These are phyloP conservation scores for Platichthys stellatus DNA, from an alignment of 2,113 vertebrate genomes.

Conservation along the genomic window DNA sequence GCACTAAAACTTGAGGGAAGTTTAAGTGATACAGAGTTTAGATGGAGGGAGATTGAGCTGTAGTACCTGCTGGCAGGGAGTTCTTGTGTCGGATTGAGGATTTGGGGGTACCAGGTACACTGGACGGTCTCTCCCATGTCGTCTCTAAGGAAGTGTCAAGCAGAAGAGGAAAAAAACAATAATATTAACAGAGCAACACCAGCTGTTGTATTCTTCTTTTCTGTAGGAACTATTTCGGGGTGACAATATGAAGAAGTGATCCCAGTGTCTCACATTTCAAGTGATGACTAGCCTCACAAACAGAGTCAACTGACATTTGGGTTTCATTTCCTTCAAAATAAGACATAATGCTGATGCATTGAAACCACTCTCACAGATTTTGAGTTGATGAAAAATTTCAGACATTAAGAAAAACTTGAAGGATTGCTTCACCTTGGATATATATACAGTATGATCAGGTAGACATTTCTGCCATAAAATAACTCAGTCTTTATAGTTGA, in stretches of 20 bases:
- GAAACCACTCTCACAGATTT: too few species aligned
- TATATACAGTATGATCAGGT: too few species aligned
- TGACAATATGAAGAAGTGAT: slow-evolving; percentile 51
- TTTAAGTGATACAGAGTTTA: background rate
- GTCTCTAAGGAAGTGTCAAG: slow-evolving; percentile 84
- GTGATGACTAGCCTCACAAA: background rate
- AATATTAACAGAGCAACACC: slow-evolving; percentile 8
- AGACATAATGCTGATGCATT: background rate
- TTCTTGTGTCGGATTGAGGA: slow-evolving; percentile 88
- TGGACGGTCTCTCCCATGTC: slow-evolving; percentile 94
- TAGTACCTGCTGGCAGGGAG: slow-evolving; percentile 88
- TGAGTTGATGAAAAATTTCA: too few species aligned
- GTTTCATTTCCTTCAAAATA: background rate
- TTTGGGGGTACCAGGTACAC: slow-evolving; percentile 88
- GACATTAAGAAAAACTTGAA: too few species aligned
- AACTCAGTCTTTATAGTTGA: too few species aligned
- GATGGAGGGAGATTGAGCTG: background rate
- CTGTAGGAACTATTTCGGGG: slow-evolving; percentile 6
- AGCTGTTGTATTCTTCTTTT: background rate
- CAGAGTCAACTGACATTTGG: background rate
- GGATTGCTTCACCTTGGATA: too few species aligned
- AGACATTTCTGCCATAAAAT: too few species aligned
- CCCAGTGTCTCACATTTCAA: background rate
- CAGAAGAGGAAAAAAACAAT: background rate
- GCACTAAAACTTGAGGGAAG: slow-evolving; percentile 15